Percentiles rank a stretch among this genome's conserved stretches.
These are phyloP conservation scores for Cepaea nemoralis DNA, from an alignment of 1,140 invertebrate species.

Conservation along the genomic window DNA sequence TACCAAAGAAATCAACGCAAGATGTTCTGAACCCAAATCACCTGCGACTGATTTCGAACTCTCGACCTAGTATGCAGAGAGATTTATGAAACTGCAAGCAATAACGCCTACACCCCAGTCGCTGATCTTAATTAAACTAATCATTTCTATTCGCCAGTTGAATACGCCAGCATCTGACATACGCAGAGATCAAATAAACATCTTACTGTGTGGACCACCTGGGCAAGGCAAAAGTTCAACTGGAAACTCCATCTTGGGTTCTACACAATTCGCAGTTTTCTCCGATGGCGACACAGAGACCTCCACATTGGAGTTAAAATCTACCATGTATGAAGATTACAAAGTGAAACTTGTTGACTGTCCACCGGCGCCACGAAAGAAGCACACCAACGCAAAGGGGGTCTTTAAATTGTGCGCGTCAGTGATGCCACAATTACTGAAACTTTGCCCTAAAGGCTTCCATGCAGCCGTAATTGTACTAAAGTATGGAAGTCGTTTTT, in stretches of 20 bases:
- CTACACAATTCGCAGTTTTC: neutral
- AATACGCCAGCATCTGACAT: neutral
- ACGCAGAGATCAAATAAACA: neutral
- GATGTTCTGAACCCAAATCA: too few species aligned
- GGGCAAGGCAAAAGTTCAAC: constrained; percentile 1
- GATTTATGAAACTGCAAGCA: too few species aligned
- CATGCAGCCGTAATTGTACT: neutral
- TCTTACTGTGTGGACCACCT: neutral
- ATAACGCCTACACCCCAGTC: too few species aligned
- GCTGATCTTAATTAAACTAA: too few species aligned
- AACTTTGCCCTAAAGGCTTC: neutral
- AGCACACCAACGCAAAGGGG: neutral
- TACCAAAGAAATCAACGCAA: too few species aligned
- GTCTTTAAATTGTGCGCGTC: neutral
- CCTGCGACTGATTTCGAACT: too few species aligned
- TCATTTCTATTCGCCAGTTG: neutral
- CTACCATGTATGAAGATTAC: neutral
- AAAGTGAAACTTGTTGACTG: constrained; percentile 5
- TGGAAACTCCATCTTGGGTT: neutral
- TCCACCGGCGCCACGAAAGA: neutral
- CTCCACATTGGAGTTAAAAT: neutral
- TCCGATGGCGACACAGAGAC: neutral
- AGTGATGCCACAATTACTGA: neutral
- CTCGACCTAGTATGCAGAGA: too few species aligned
- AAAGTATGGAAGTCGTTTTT: neutral